phyloP scores from a whole-genome alignment of 2,888 invertebrate species.

The Chymomyza amoena region DNA sequence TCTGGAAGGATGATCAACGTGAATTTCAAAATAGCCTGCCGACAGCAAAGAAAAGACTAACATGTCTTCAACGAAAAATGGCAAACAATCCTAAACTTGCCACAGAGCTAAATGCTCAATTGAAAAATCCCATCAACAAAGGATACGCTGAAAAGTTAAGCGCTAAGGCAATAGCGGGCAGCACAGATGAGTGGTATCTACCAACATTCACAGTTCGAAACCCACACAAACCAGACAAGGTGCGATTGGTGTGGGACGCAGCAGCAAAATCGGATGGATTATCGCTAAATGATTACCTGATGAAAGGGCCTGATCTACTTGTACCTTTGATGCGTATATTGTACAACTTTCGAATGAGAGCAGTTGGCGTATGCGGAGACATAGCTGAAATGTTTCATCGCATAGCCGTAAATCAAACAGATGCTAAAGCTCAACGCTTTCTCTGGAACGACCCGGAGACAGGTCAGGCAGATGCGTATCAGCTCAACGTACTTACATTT shows the following conservation, averaged over 20 bases:
- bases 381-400: constrained; percentile 45
- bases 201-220: constrained; percentile 58
- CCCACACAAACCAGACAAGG: constrained; percentile 54
- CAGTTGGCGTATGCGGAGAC: constrained; percentile 66
- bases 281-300: constrained; percentile 59
- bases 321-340: constrained; percentile 67
- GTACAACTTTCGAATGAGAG: constrained; percentile 69
- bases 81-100: constrained; percentile 14
- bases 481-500: neutral
- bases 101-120: constrained; percentile 21
- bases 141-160: constrained; percentile 39
- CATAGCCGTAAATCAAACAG: neutral
- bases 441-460: neutral
- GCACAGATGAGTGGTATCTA: constrained; percentile 47
- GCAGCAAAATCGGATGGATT: constrained; percentile 55
- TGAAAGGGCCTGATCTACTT: constrained; percentile 68
- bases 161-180: constrained; percentile 21
- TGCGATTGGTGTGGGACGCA: constrained; percentile 69
- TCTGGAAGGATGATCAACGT: constrained; percentile 45
- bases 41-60: constrained; percentile 34
- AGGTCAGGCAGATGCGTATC: neutral
- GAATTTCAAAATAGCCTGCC: constrained; percentile 17
- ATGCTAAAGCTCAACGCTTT: neutral
- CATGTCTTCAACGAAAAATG: constrained; percentile 33
- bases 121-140: constrained; percentile 35